Conservation (phyloP, 2,113 vertebrate genomes). For the Phocoena phocoena region DNA sequence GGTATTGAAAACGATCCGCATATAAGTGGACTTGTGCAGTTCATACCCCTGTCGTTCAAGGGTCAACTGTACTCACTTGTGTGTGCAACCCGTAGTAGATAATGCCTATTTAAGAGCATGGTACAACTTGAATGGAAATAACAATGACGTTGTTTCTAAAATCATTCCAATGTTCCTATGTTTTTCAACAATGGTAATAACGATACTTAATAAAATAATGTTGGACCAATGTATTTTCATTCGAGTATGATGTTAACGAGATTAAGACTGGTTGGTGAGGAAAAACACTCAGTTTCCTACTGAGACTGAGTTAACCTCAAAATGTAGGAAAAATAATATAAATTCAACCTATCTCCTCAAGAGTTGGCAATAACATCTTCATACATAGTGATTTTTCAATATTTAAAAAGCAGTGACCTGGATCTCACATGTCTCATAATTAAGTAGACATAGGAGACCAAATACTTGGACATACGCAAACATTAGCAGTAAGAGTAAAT, state of each 20-base stretch:
- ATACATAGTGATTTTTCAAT: neutral
- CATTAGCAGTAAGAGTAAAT: neutral
- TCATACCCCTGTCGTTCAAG: neutral
- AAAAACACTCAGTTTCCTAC: neutral
- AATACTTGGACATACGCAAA: neutral
- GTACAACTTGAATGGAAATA: neutral
- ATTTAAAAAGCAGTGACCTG: neutral
- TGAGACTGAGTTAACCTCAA: conserved; percentile 21
- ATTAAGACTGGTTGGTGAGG: neutral
- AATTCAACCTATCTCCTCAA: neutral
- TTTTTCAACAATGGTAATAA: neutral
- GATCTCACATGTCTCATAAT: neutral
- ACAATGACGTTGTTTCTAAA: neutral
- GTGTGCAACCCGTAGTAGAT: neutral
- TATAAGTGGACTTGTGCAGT: neutral
- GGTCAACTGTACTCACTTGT: neutral
- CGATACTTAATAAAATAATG: neutral
- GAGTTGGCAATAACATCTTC: neutral
- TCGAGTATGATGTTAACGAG: neutral
- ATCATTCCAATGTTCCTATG: neutral
- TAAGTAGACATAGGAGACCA: neutral
- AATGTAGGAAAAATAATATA: conserved; percentile 14
- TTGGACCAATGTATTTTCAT: neutral
- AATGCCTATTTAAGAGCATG: neutral
- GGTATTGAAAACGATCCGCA: neutral